Percentiles rank a stretch among this genome's conserved stretches.
phyloP scores from a whole-genome alignment of 92 coral and sea anemone species.

The Palythoa grandis region DNA sequence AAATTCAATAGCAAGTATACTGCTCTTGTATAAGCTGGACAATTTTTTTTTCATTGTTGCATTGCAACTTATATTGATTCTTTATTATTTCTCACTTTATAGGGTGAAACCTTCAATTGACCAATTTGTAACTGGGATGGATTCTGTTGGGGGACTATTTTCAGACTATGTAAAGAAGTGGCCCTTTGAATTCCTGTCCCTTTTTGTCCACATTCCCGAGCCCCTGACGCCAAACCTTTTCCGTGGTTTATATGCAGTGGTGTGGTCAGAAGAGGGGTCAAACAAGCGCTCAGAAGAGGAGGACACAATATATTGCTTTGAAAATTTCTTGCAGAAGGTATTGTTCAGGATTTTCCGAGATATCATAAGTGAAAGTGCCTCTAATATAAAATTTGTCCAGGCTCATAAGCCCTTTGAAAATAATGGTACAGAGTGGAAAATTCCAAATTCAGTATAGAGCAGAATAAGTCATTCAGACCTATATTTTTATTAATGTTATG shows the following conservation, averaged over 20 bases:
- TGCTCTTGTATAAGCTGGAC: slow-evolving; percentile 1
- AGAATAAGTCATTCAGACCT: background rate
- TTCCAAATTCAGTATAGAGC: background rate
- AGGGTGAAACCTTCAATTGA: slow-evolving; percentile 57
- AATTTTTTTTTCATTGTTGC: background rate
- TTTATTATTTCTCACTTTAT: background rate
- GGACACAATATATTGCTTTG: slow-evolving; percentile 61
- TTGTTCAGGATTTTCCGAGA: slow-evolving; percentile 10
- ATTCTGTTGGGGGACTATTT: slow-evolving; percentile 53
- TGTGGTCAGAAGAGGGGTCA: slow-evolving; percentile 67
- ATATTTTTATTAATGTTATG: background rate
- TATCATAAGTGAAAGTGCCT: background rate
- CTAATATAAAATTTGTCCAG: background rate
- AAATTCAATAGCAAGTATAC: background rate
- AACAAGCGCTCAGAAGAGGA: slow-evolving; percentile 61
- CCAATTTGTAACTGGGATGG: slow-evolving; percentile 54
- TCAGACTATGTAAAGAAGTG: slow-evolving; percentile 37
- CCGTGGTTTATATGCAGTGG: slow-evolving; percentile 45
- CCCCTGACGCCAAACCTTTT: slow-evolving; percentile 47
- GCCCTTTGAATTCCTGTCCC: slow-evolving; percentile 50
- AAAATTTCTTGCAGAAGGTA: slow-evolving; percentile 52
- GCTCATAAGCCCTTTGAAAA: background rate
- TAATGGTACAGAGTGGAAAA: background rate
- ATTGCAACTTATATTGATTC: background rate
- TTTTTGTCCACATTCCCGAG: slow-evolving; percentile 39